Evolutionary conservation across 2,888 invertebrate genomes (phyloP), one percentile per base, ranked within the genome.

Genomic region (Campoletis raptor): DNA sequence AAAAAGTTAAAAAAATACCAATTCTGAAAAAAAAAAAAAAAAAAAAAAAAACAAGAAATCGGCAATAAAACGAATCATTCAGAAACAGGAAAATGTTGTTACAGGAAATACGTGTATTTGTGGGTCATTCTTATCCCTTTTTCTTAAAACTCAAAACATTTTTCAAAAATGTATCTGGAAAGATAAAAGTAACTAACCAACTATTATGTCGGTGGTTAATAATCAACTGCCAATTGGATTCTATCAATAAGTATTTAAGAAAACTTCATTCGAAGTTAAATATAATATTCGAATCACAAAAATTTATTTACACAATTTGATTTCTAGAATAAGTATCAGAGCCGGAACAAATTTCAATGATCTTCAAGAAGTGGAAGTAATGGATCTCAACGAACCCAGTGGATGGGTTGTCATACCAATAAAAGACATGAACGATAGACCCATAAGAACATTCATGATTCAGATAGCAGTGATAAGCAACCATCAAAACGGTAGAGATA

Each of bases 401-500:
- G 99, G 99, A 54, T 99, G 99, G 99, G 98, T 99, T 67, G 97
- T 97, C 92, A 97, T 99, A 91, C 98, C 98, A 52, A 97, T 99
- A 54, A 98, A 98, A 94, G 98, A 98, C 93, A 97, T 97, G 73
- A 96, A 97, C 89, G 97, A 98, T 57, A 96, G 97, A 90, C 98
- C 98, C 2, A 97, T 99, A 72, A 96, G 99, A 90, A 98, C 99
- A 21, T 99, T 98, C 93, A 99, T 99, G 97, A 97, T 99, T 79
- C 99, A 99, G 95, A 97, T 99, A 90, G 99, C 99, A 24, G 98
- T 99, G 0, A 96, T 99, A 69, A 98, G 98, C 90, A 99, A 99
- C 95, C 99, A 99, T 94, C 99, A 99, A 94, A 99, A 99, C 95
- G 99, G 99, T 5, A 95, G 99, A 87, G 99, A 99, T 93, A 99